Percentiles rank a stretch among this genome's conserved stretches.
Conservation (phyloP, 2,888 invertebrate genomes). For the Lasioglossum vierecki region DNA sequence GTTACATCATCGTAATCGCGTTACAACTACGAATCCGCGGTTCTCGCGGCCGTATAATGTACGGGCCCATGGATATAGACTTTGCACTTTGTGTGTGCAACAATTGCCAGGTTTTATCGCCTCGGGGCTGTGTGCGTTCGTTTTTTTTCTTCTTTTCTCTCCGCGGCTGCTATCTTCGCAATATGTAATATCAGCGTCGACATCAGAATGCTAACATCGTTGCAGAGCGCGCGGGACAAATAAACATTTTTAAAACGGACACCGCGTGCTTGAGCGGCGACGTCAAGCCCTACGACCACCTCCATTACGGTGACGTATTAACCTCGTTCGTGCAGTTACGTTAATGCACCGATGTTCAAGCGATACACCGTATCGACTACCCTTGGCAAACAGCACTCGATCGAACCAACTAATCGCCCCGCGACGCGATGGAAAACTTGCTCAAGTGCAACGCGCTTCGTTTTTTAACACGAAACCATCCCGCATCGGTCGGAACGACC, state of each 20-base stretch:
- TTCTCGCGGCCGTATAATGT: neutral
- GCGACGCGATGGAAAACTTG: neutral
- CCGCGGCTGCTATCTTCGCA: neutral
- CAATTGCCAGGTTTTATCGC: slow-evolving; percentile 22
- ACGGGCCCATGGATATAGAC: slow-evolving; percentile 18
- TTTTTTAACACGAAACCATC: neutral
- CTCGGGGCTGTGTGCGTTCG: neutral
- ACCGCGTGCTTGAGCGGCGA: neutral
- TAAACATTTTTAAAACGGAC: slow-evolving; percentile 13
- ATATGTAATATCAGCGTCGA: slow-evolving; percentile 8
- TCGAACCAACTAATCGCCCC: slow-evolving; percentile 1
- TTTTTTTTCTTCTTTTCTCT: neutral
- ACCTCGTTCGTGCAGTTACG: slow-evolving; percentile 11
- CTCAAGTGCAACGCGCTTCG: neutral
- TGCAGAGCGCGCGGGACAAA: neutral
- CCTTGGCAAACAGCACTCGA: slow-evolving; percentile 7
- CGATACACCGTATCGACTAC: slow-evolving; percentile 1
- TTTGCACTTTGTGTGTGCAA: slow-evolving; percentile 40
- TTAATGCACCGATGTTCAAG: neutral
- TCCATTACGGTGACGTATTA: neutral
- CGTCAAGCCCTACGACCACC: neutral
- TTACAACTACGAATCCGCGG: slow-evolving; percentile 18
- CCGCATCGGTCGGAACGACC: neutral
- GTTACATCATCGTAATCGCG: slow-evolving; percentile 54
- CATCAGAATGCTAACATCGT: neutral